Evolutionary conservation across 2,888 invertebrate species (phyloP).

Genomic region (Koerneria pararmatus): DNA sequence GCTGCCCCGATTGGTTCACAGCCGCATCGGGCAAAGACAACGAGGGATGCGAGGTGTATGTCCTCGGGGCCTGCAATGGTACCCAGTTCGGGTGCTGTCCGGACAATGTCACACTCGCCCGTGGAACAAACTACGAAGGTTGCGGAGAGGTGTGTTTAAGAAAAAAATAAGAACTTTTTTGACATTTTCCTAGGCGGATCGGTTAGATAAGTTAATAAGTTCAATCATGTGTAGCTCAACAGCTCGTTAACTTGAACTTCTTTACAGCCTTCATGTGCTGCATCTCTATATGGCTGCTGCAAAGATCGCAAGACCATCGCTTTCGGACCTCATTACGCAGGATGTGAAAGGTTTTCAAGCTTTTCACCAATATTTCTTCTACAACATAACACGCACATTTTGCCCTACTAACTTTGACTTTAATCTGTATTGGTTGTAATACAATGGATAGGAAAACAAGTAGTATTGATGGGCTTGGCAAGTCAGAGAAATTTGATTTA

Average conservation of each 20-base stretch:
- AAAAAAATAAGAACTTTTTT: too few species aligned
- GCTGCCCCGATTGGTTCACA: slow-evolving; percentile 60
- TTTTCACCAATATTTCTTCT: too few species aligned
- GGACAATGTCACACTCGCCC: slow-evolving; percentile 77
- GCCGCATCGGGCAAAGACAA: slow-evolving; percentile 54
- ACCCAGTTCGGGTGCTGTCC: slow-evolving; percentile 81
- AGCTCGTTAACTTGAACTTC: too few species aligned
- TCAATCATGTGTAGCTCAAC: neutral
- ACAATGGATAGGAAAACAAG: too few species aligned
- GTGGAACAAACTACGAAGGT: slow-evolving; percentile 76
- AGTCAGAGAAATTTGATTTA: too few species aligned
- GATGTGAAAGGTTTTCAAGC: slow-evolving; percentile 50
- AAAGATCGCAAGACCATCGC: slow-evolving; percentile 62
- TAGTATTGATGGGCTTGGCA: too few species aligned
- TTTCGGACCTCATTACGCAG: slow-evolving; percentile 60
- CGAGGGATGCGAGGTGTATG: slow-evolving; percentile 54
- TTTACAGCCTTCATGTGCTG: slow-evolving; percentile 50
- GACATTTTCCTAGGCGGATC: too few species aligned
- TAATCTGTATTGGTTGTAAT: too few species aligned
- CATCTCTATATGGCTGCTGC: slow-evolving; percentile 63
- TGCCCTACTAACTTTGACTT: too few species aligned
- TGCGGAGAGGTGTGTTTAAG: slow-evolving; percentile 65
- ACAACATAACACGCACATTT: too few species aligned
- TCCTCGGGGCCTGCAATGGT: slow-evolving; percentile 60
- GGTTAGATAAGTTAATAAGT: slow-evolving; percentile 57